A percentile compares a stretch with the other conserved stretches of the same genome.
These are phyloP conservation scores for Bradysia coprophila DNA, from an alignment of 1,140 invertebrate species.

Conservation along the genomic window DNA sequence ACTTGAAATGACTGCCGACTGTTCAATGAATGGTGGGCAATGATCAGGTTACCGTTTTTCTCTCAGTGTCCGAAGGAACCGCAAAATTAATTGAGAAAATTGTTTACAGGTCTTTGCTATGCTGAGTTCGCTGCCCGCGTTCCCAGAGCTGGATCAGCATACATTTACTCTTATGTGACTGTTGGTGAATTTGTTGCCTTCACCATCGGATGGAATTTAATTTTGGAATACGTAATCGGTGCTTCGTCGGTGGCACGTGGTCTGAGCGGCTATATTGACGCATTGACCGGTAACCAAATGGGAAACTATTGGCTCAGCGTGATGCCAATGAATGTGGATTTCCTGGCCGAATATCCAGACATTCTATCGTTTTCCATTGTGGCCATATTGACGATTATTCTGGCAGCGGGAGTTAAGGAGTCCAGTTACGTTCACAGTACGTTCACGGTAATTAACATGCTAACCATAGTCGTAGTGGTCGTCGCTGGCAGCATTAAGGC, in stretches of 20 bases:
- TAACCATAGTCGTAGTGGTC: constrained; percentile 65
- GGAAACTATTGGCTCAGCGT: constrained; percentile 38
- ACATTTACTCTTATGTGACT: constrained; percentile 75
- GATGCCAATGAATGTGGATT: constrained; percentile 50
- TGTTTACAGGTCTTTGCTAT: constrained; percentile 67
- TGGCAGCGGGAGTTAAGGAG: constrained; percentile 72
- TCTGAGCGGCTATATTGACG: constrained; percentile 76
- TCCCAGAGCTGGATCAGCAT: constrained; percentile 71
- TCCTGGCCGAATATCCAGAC: constrained; percentile 65
- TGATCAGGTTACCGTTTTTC: no score
- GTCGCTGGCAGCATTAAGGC: no score
- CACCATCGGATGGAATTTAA: constrained; percentile 75
- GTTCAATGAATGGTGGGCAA: no score
- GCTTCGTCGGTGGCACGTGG: constrained; percentile 82
- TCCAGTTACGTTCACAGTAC: constrained; percentile 79
- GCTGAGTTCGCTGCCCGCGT: constrained; percentile 79
- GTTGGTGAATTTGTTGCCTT: constrained; percentile 67
- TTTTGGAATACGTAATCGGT: constrained; percentile 83
- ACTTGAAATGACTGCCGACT: no score
- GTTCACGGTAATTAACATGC: constrained; percentile 72
- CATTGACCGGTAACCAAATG: constrained; percentile 55
- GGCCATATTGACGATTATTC: constrained; percentile 41
- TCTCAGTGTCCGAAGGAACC: no score
- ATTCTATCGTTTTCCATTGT: constrained; percentile 58
- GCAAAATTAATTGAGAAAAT: no score